A percentile compares a stretch with the other conserved stretches of the same genome.
Conservation (phyloP, 1,140 invertebrate species). For the Calliopsis andreniformis region DNA sequence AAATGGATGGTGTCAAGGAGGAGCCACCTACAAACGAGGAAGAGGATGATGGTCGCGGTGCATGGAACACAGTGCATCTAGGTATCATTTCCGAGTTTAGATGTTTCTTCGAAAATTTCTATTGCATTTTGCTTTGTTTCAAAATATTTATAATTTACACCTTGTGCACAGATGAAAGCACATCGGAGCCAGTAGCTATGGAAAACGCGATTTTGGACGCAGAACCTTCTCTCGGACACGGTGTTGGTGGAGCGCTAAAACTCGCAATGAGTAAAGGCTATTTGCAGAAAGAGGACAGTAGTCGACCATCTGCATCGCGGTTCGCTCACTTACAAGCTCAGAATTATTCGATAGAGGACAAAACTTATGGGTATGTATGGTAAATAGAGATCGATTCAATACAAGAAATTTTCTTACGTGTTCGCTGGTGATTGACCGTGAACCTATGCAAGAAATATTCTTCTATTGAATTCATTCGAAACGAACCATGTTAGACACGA, state of each 20-base stretch:
- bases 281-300: conserved; percentile 90
- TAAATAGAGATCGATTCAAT: conserved; percentile 47
- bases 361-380: conserved; percentile 89
- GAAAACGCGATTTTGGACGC: conserved; percentile 93
- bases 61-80: conserved; percentile 88
- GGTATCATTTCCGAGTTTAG: conserved; percentile 71
- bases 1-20: conserved; percentile 82
- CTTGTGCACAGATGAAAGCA: conserved; percentile 72
- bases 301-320: conserved; percentile 87
- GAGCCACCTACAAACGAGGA: conserved; percentile 79
- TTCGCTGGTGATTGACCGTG: neutral
- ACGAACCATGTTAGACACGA: conserved; percentile 52
- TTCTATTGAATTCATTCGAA: conserved; percentile 51
- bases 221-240: conserved; percentile 96
- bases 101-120: neutral
- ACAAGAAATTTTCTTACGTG: conserved; percentile 52
- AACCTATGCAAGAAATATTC: conserved; percentile 49
- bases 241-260: conserved; percentile 95
- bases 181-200: conserved; percentile 77
- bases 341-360: conserved; percentile 99
- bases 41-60: conserved; percentile 82
- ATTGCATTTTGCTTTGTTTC: conserved; percentile 19
- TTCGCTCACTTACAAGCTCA: conserved; percentile 92
- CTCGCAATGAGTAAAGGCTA: conserved; percentile 98
- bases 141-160: neutral